phyloP scores from a whole-genome alignment of 1,140 invertebrate genomes.

The Mizuhopecten yessoensis region DNA sequence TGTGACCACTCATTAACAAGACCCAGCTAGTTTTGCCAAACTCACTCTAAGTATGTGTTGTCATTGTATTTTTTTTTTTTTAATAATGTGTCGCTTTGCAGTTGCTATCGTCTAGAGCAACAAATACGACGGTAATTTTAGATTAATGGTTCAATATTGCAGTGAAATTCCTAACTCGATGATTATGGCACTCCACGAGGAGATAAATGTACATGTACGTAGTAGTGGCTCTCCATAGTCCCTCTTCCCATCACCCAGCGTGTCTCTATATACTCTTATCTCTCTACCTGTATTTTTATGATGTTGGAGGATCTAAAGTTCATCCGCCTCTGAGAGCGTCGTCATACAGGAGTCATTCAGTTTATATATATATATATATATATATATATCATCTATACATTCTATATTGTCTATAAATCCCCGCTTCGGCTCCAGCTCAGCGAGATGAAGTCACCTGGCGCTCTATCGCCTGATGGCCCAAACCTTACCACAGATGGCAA shows the following conservation, averaged over 20 bases:
- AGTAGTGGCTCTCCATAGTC: not conserved
- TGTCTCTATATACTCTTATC: not conserved
- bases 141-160: not conserved
- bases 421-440: not conserved
- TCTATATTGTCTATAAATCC: not conserved
- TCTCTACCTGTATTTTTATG: not conserved
- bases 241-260: not conserved
- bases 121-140: constrained; percentile 4
- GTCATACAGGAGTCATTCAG: not conserved
- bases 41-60: not conserved
- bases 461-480: not conserved
- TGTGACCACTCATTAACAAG: not conserved
- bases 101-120: not conserved
- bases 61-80: not conserved
- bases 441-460: not conserved
- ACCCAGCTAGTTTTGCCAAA: not conserved
- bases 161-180: not conserved
- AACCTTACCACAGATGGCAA: not conserved
- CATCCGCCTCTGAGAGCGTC: not conserved
- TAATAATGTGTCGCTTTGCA: not conserved
- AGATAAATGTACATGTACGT: not conserved
- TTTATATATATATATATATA: not conserved
- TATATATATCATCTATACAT: not conserved
- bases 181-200: not conserved
- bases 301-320: not conserved